Base-by-base conservation (phyloP, 2,113 vertebrate genomes). In the Candoia aspera region DNA sequence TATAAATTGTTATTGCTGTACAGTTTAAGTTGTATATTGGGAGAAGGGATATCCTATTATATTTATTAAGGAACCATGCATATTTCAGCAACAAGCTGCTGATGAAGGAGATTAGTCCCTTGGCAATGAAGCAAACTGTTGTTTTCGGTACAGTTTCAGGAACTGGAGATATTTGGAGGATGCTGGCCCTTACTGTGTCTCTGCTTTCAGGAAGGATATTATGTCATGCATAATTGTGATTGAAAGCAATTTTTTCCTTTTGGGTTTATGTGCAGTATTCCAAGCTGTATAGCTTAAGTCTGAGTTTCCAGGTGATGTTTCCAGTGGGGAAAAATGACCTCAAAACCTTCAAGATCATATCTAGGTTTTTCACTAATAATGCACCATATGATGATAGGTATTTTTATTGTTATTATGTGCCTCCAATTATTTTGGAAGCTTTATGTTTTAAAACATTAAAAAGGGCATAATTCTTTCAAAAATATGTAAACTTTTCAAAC, bases 121-220 rank as follows among this genome's bases (percentile, higher is more conserved):
- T 97, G 97, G 97, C 96, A 97, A 90, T 96, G 94, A 86, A 95
- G 93, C 93, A 95, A 95, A 93, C 0, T 53, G 96, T 97, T 97
- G 95, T 97, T 97, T 97, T 93, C 93, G 93, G 95, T 84, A 90
- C 85, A 0, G 86, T 95, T 92, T 96, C 96, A 96, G 97, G 96
- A 98, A 96, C 96, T 91, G 92, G 95, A 94, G 0, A 0, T 97
- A 94, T 97, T 97, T 97, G 96, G 97, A 98, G 97, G 97, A 97
- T 97, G 87, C 95, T 95, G 95, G 96, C 94, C 92, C 92, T 96
- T 93, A 89, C 95, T 95, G 91, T 93, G 84, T 86, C 95, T 95
- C 94, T 97, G 55, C 95, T 96, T 97, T 97, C 97, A 98, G 97
- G 97, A 98, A 98, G 98, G 98, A 98, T 97, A 97, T 98, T 97